phyloP scores from a whole-genome alignment of 2,888 invertebrate species.

The Synanthedon tipuliformis region DNA sequence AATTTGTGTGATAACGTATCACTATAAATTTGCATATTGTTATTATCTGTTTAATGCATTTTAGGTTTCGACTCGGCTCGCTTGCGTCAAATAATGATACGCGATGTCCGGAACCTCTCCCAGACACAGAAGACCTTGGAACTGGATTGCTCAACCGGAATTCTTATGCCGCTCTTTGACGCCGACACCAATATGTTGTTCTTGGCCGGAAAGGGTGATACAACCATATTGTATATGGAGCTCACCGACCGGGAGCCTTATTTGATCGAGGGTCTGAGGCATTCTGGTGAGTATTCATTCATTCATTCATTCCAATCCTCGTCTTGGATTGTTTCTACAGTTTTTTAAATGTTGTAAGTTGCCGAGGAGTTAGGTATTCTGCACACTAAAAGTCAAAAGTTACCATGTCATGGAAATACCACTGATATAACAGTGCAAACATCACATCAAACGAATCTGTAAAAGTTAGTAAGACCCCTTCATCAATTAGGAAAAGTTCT shows the following conservation, averaged over 20 bases:
- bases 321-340: too few relatives aligned
- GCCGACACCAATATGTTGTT: constrained; percentile 95
- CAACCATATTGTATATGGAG: constrained; percentile 91
- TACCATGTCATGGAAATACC: too few relatives aligned
- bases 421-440: too few relatives aligned
- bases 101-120: constrained; percentile 85
- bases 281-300: constrained; percentile 69
- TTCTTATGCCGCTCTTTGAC: constrained; percentile 93
- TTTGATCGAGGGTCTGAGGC: constrained; percentile 87
- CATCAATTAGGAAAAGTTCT: too few relatives aligned
- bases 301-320: too few relatives aligned
- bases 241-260: constrained; percentile 89
- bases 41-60: background rate
- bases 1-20: too few relatives aligned
- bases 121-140: constrained; percentile 82
- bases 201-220: constrained; percentile 94
- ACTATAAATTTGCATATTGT: background rate
- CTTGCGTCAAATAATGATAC: constrained; percentile 87
- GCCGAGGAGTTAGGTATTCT: too few relatives aligned
- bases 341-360: too few relatives aligned
- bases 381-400: too few relatives aligned
- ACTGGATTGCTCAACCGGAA: constrained; percentile 88
- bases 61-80: constrained; percentile 85
- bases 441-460: too few relatives aligned
- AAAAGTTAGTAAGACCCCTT: too few relatives aligned